phyloP scores from a whole-genome alignment of 2,888 invertebrate genomes.

The Pecten maximus region DNA sequence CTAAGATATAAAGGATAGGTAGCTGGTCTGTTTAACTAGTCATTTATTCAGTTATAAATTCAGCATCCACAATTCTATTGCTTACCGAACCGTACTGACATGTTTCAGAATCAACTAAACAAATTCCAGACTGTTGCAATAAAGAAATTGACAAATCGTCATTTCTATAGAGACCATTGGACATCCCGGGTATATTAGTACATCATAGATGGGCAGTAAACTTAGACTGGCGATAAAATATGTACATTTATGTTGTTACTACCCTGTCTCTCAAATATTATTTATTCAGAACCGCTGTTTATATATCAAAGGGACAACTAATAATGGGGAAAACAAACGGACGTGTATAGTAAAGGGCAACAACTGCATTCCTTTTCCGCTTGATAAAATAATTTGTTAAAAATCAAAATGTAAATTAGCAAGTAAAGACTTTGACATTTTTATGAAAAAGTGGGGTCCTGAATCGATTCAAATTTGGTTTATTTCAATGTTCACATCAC shows the following conservation, averaged over 20 bases:
- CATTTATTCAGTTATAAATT: too few species aligned
- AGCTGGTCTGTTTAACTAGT: too few species aligned
- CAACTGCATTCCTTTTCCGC: neutral
- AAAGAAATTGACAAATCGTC: too few species aligned
- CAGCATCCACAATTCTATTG: too few species aligned
- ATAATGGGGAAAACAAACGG: neutral
- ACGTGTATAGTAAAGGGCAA: neutral
- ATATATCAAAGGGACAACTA: neutral
- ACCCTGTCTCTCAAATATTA: neutral
- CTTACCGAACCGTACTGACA: too few species aligned
- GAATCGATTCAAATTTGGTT: slow-evolving; percentile 29
- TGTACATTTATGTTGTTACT: too few species aligned
- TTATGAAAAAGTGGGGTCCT: neutral
- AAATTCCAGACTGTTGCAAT: too few species aligned
- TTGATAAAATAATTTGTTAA: slow-evolving; percentile 25
- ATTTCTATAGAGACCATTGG: too few species aligned
- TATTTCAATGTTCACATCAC: slow-evolving; percentile 29
- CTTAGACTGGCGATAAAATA: too few species aligned
- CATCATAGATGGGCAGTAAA: neutral
- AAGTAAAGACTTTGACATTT: slow-evolving; percentile 35
- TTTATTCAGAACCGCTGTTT: neutral
- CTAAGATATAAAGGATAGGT: too few species aligned
- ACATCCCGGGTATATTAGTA: too few species aligned
- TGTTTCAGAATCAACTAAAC: too few species aligned
- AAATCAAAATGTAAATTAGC: slow-evolving; percentile 31